Base-by-base conservation (phyloP, 2,797 vertebrate species). In the Coluber constrictor region DNA sequence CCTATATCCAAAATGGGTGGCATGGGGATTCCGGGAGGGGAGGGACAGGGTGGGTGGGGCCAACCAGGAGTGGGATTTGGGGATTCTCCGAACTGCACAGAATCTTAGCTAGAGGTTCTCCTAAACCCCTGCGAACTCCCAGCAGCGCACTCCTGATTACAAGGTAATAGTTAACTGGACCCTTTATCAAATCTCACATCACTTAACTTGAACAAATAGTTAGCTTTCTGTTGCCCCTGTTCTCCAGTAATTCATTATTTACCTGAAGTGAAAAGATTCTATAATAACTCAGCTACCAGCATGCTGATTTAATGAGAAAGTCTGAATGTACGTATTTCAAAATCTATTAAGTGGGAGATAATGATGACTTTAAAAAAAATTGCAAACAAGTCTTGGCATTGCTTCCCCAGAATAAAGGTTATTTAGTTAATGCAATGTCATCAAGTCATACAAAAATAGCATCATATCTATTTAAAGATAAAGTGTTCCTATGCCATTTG, bases 361-460 rank as follows among this genome's bases (percentile, higher is more conserved):
- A 90, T 86, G 57, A 63, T 27, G 2, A n/a, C 29, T 90, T 61
- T n/a, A 7, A 7, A 9, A 37, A 60, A 83, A 43, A 37, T n/a
- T 20, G 54, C n/a, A n/a, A 86, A n/a, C n/a, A 83, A n/a, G 47
- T 16, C 63, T 86, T 92, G 92, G 63, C 59, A 86, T 90, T 90
- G 32, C 16, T 92, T 32, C 20, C n/a, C 47, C 23, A 61, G n/a
- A 47, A 86, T 56, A 92, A 92, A 86, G 92, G 74, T 86, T 90
- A 90, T 27, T 63, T 56, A 43, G n/a, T 60, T 92, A 90, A 90
- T 86, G 88, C 59, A 92, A 51, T 86, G 51, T 79, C 89, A 90
- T 92, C 86, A 83, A 90, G 74, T 63, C 51, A 92, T 70, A 90
- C 5, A 92, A 92, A 94, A 93, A 1, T 18, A 0, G 61, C 70